Conservation (phyloP, 2,888 invertebrate species). For the Euzophera pinguis region DNA sequence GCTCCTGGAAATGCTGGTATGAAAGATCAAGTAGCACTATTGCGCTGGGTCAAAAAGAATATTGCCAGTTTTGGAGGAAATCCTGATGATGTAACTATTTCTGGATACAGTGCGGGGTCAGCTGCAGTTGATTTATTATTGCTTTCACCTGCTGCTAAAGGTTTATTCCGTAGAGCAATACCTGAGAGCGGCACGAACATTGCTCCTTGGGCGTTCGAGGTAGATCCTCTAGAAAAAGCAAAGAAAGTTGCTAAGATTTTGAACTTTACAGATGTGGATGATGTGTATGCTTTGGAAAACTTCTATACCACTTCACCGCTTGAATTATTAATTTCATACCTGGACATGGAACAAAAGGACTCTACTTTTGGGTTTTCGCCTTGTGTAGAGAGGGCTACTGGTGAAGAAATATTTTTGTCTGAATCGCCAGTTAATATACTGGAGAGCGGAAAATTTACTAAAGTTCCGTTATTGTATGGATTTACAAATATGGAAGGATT, state of each 20-base stretch:
- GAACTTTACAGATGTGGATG: constrained; percentile 34
- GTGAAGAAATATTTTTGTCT: constrained; percentile 33
- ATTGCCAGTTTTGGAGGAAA: constrained; percentile 48
- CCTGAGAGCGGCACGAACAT: constrained; percentile 43
- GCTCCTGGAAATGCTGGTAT: constrained; percentile 51
- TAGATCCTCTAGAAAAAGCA: constrained; percentile 39
- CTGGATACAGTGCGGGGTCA: constrained; percentile 42
- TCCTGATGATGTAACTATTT: constrained; percentile 44
- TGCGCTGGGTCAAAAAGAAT: constrained; percentile 48
- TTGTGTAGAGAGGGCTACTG: constrained; percentile 34
- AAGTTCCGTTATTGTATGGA: constrained; percentile 45
- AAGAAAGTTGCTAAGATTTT: constrained; percentile 31
- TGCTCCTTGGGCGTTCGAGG: constrained; percentile 33
- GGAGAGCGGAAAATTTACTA: constrained; percentile 33
- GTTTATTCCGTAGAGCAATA: constrained; percentile 43
- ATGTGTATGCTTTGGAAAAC: constrained; percentile 41
- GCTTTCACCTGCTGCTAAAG: constrained; percentile 37
- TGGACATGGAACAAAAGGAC: constrained; percentile 22
- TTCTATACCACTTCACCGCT: constrained; percentile 39
- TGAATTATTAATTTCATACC: constrained; percentile 29
- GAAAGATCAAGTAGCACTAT: constrained; percentile 45
- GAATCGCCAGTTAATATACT: constrained; percentile 41
- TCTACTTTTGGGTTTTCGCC: constrained; percentile 30
- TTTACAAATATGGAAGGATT: constrained; percentile 43
- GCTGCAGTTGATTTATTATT: constrained; percentile 40